These are phyloP conservation scores for Enteromius anoplus DNA, from an alignment of 2,797 vertebrate genomes.

Conservation along the genomic window DNA sequence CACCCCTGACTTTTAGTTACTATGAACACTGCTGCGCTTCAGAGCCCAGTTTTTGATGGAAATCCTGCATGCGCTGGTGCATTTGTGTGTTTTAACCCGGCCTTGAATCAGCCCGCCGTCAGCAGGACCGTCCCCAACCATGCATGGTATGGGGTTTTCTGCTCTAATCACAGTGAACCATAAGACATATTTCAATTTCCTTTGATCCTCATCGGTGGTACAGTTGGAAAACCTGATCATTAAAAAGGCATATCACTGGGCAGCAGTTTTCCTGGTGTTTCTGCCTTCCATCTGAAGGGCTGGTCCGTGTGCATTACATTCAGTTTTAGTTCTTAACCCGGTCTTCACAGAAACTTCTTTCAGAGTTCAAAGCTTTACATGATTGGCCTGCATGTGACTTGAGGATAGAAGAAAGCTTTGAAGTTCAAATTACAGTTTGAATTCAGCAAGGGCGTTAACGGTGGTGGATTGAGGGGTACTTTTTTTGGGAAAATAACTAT, in stretches of 20 bases:
- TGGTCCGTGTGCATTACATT: not conserved
- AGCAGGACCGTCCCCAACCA: constrained; percentile 24
- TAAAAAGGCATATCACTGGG: constrained; percentile 24
- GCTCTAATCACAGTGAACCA: constrained; percentile 24
- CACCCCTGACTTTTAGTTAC: not conserved
- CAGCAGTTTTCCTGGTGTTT: constrained; percentile 19
- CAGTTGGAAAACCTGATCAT: constrained; percentile 42
- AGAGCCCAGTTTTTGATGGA: not conserved
- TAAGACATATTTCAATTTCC: constrained; percentile 37
- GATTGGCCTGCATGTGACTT: constrained; percentile 36
- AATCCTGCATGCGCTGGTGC: constrained; percentile 7
- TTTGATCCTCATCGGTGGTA: constrained; percentile 46
- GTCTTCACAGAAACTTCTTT: constrained; percentile 36
- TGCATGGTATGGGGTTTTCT: constrained; percentile 9
- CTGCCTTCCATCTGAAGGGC: constrained; percentile 19
- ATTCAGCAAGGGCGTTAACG: not conserved
- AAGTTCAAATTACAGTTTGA: constrained; percentile 48
- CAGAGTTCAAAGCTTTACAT: constrained; percentile 38
- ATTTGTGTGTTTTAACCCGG: constrained; percentile 14
- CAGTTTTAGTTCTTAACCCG: constrained; percentile 7
- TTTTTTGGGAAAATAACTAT: not conserved
- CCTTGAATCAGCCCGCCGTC: constrained; percentile 27
- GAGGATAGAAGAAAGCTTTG: constrained; percentile 37
- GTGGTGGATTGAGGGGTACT: not conserved
- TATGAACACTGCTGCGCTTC: not conserved